Conservation (phyloP, 2,888 invertebrate species). For the Drosophila peninsularis region DNA sequence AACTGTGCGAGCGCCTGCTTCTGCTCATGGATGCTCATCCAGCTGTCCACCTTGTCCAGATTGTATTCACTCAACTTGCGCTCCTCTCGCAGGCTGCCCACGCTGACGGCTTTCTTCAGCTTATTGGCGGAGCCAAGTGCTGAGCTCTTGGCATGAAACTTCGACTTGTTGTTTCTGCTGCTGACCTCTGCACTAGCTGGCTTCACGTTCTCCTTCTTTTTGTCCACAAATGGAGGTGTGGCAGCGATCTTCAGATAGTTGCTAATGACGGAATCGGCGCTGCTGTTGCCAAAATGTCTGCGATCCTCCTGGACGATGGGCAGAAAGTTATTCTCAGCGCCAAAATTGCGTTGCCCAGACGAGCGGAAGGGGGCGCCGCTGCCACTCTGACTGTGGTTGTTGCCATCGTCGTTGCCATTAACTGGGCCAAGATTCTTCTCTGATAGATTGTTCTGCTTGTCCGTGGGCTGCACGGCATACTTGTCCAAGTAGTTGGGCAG, state of each 20-base stretch:
- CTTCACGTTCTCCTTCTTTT: conserved; percentile 82
- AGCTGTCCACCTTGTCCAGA: conserved; percentile 84
- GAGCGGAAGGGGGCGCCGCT: conserved; percentile 22
- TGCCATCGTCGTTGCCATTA: conserved; percentile 7
- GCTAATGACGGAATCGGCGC: conserved; percentile 82
- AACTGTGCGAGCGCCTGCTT: conserved; percentile 47
- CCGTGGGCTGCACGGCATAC: conserved; percentile 63
- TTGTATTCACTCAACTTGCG: conserved; percentile 83
- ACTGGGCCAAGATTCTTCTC: conserved; percentile 65
- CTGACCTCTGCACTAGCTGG: conserved; percentile 51
- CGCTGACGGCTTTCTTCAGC: conserved; percentile 73
- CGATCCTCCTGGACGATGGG: conserved; percentile 65
- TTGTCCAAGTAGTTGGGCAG: conserved; percentile 77
- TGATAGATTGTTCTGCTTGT: conserved; percentile 82
- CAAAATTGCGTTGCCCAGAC: conserved; percentile 56
- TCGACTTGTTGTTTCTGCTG: conserved; percentile 40
- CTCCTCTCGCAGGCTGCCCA: conserved; percentile 79
- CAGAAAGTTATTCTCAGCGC: conserved; percentile 74
- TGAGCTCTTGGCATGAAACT: conserved; percentile 29
- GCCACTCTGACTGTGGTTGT: conserved; percentile 7
- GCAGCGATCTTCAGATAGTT: conserved; percentile 83
- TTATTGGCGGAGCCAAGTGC: conserved; percentile 39
- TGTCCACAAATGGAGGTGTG: conserved; percentile 69
- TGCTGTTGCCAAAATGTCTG: conserved; percentile 37
- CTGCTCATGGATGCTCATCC: conserved; percentile 84